A percentile compares a stretch with the other conserved stretches of the same genome.
phyloP scores from a whole-genome alignment of 2,888 invertebrate species.

The Oeneis ivallda region DNA sequence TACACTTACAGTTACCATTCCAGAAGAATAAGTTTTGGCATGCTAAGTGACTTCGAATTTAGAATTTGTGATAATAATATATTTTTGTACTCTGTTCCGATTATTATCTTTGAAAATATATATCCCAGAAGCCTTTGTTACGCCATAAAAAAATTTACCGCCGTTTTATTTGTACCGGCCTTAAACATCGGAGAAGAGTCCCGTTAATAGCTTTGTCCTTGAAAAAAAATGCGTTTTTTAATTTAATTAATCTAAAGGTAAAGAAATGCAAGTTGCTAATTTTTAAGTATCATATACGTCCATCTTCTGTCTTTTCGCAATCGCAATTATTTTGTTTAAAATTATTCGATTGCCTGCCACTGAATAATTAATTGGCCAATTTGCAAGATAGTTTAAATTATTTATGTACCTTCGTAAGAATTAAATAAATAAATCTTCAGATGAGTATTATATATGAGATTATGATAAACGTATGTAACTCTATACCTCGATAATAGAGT shows the following conservation, averaged over 20 bases:
- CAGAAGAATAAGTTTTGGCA: too few relatives aligned
- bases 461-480: too few relatives aligned
- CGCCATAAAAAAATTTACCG: too few relatives aligned
- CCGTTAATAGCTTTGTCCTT: not conserved
- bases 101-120: too few relatives aligned
- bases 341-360: not conserved
- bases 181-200: not conserved
- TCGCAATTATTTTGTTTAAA: not conserved
- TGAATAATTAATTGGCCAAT: slow-evolving; percentile 1
- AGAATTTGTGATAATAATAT: too few relatives aligned
- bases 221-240: not conserved
- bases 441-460: too few relatives aligned
- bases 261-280: not conserved
- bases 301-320: not conserved
- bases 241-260: not conserved
- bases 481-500: too few relatives aligned
- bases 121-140: too few relatives aligned
- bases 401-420: not conserved
- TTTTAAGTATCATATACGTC: not conserved
- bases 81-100: too few relatives aligned
- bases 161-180: not conserved
- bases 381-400: not conserved
- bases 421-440: too few relatives aligned
- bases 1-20: too few relatives aligned
- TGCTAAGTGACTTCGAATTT: too few relatives aligned